Conservation (phyloP, 2,888 invertebrate species). For the Oligia fasciuncula region DNA sequence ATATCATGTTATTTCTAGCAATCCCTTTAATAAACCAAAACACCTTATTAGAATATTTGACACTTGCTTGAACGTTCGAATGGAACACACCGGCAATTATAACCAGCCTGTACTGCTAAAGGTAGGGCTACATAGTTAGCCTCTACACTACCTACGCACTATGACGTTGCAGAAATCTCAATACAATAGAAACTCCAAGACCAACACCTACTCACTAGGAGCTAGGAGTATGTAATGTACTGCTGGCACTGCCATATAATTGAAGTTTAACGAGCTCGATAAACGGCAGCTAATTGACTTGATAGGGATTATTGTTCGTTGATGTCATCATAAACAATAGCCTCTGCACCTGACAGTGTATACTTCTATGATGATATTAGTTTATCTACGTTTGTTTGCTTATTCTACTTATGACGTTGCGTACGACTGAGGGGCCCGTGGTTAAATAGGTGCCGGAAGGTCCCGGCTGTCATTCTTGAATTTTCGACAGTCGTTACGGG, state of each 20-base stretch:
- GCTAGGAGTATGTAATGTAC: slow-evolving; percentile 14
- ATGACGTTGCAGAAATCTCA: slow-evolving; percentile 6
- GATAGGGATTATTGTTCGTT: slow-evolving; percentile 54
- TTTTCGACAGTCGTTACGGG: too few species aligned
- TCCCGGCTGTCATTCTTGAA: too few species aligned
- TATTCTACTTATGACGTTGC: neutral
- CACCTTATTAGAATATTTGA: too few species aligned
- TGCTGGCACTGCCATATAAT: slow-evolving; percentile 48
- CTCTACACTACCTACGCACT: neutral
- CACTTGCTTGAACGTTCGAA: too few species aligned
- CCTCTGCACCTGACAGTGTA: too few species aligned
- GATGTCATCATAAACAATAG: slow-evolving; percentile 48
- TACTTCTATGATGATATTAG: slow-evolving; percentile 1
- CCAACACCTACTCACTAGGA: slow-evolving; percentile 6
- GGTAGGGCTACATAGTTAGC: too few species aligned
- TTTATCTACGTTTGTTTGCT: neutral
- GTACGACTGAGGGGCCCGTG: too few species aligned
- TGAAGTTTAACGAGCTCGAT: slow-evolving; percentile 61
- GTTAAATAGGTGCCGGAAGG: too few species aligned
- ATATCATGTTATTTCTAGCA: too few species aligned
- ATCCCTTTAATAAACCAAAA: too few species aligned
- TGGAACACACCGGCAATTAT: too few species aligned
- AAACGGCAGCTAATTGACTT: slow-evolving; percentile 60
- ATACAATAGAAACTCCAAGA: slow-evolving; percentile 13
- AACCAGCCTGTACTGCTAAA: too few species aligned